A percentile compares a stretch with the other conserved stretches of the same genome.
phyloP scores from a whole-genome alignment of 2,888 invertebrate genomes.

The Euproctis similis region DNA sequence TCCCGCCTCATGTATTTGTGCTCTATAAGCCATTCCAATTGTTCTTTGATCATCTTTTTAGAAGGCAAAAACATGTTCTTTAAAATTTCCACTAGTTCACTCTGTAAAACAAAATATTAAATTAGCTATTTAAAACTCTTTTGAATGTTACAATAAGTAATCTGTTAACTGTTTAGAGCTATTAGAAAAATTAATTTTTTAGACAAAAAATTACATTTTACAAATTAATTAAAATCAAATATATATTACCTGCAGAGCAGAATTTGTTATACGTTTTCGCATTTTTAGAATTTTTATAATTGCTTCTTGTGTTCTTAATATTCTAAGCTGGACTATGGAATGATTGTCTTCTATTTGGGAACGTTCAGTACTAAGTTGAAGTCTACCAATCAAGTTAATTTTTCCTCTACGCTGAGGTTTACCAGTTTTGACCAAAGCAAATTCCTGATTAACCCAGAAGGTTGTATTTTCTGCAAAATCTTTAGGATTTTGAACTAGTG shows the following conservation, averaged over 20 bases:
- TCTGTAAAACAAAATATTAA: conserved; percentile 58
- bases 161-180: no score
- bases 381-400: conserved; percentile 95
- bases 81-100: conserved; percentile 97
- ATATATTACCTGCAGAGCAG: conserved; percentile 89
- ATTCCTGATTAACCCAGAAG: conserved; percentile 98
- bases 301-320: conserved; percentile 95
- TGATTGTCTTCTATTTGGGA: conserved; percentile 98
- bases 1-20: conserved; percentile 98
- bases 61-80: conserved; percentile 99
- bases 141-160: no score
- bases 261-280: conserved; percentile 95
- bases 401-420: conserved; percentile 96
- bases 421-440: conserved; percentile 94
- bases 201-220: no score
- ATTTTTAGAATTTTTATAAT: conserved; percentile 99
- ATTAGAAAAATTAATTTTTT: no score
- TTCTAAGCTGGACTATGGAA: conserved; percentile 97
- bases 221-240: no score
- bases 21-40: conserved; percentile 99
- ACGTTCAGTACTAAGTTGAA: conserved; percentile 95
- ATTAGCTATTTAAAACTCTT: no score
- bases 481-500: conserved; percentile 89
- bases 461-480: conserved; percentile 94
- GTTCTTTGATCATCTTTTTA: conserved; percentile 99